These are phyloP conservation scores for Pyrgilauda ruficollis DNA, from an alignment of 2,113 vertebrate species.

Conservation along the genomic window DNA sequence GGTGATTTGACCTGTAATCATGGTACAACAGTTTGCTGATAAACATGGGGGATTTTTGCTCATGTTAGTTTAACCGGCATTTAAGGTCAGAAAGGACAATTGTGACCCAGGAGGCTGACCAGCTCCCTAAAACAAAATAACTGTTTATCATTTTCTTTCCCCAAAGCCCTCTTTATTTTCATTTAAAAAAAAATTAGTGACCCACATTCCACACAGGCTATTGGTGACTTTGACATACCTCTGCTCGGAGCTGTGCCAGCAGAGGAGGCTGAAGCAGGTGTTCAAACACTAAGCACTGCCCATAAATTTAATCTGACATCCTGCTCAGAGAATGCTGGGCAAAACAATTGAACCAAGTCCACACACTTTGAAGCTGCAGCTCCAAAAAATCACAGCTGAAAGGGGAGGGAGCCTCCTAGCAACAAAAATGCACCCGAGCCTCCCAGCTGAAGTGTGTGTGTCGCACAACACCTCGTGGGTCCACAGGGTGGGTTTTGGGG, in stretches of 20 bases:
- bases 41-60: not conserved
- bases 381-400: slow-evolving; percentile 36
- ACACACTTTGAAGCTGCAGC: slow-evolving; percentile 30
- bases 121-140: not conserved
- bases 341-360: slow-evolving; percentile 38
- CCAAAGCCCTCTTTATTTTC: not conserved
- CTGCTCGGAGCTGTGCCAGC: not conserved
- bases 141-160: not conserved
- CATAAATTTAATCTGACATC: slow-evolving; percentile 38
- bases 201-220: not conserved
- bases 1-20: not conserved
- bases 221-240: not conserved
- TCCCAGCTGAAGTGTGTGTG: not conserved
- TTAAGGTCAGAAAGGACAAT: slow-evolving; percentile 1
- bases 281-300: slow-evolving; percentile 25
- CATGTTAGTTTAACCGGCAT: not conserved
- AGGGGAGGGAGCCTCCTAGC: slow-evolving; percentile 16
- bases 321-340: not conserved
- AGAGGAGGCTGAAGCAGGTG: slow-evolving; percentile 24
- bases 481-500: not conserved
- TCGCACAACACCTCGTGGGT: not conserved
- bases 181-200: not conserved
- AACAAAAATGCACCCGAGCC: not conserved
- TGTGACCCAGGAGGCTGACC: not conserved
- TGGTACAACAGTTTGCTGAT: not conserved